These are phyloP conservation scores for Apodemus speciosus DNA, from an alignment of 2,113 vertebrate genomes.

Conservation along the genomic window DNA sequence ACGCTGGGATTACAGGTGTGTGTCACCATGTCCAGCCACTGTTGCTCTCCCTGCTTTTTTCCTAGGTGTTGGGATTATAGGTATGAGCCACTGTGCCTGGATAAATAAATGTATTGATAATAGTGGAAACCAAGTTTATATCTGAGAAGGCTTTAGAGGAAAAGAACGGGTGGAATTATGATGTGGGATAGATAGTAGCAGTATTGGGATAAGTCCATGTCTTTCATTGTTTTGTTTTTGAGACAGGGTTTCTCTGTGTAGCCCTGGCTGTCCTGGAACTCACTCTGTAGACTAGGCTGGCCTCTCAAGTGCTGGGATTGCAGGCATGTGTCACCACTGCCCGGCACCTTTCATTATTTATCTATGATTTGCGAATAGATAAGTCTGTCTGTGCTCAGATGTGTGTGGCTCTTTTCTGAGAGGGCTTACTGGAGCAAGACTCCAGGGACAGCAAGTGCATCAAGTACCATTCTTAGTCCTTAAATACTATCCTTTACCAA, in stretches of 20 bases:
- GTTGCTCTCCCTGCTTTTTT: neutral
- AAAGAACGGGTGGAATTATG: neutral
- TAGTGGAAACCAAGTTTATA: constrained; percentile 3
- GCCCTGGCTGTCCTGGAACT: no score
- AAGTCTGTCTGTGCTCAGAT: neutral
- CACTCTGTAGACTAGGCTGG: no score
- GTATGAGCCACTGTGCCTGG: neutral
- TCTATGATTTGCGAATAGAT: neutral
- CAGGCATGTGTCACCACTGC: no score
- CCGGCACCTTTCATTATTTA: neutral
- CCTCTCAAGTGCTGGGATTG: no score
- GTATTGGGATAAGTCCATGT: neutral
- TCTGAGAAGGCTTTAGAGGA: neutral
- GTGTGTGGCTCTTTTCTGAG: neutral
- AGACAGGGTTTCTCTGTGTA: no score
- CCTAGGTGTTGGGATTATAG: neutral
- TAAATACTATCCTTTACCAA: neutral
- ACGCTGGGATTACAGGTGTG: neutral
- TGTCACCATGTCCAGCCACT: neutral
- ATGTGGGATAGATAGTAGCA: neutral
- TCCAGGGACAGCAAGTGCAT: neutral
- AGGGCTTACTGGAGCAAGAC: neutral
- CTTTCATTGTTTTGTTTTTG: neutral
- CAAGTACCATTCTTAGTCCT: neutral
- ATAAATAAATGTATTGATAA: constrained; percentile 19